Conservation (phyloP, 2,797 vertebrate species). For the Poecile montanus region DNA sequence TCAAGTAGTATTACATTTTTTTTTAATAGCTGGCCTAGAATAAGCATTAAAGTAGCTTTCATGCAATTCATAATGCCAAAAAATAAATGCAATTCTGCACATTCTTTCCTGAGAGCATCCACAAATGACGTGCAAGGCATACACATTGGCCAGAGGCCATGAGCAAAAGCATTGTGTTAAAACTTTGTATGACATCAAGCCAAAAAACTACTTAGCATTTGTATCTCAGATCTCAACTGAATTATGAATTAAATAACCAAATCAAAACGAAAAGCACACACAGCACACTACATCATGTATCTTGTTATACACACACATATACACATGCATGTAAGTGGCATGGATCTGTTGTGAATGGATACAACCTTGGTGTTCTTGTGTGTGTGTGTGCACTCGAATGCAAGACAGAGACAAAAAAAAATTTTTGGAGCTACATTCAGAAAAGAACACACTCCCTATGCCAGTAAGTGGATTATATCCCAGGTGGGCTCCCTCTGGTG, state of each 20-base stretch:
- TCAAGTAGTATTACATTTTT: slow-evolving; percentile 71
- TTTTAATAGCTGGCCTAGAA: slow-evolving; percentile 65
- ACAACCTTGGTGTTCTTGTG: background rate
- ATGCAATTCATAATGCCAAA: slow-evolving; percentile 70
- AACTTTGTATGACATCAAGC: slow-evolving; percentile 59
- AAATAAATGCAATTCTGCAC: slow-evolving; percentile 75
- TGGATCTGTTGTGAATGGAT: background rate
- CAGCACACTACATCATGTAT: background rate
- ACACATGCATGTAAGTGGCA: background rate
- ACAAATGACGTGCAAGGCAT: slow-evolving; percentile 65
- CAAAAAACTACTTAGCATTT: slow-evolving; percentile 73
- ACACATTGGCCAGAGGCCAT: slow-evolving; percentile 54
- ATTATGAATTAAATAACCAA: slow-evolving; percentile 66
- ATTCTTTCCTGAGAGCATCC: slow-evolving; percentile 76
- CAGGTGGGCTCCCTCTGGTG: slow-evolving; percentile 58
- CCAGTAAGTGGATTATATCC: background rate
- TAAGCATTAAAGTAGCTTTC: slow-evolving; percentile 73
- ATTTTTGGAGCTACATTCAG: background rate
- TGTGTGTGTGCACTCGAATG: background rate
- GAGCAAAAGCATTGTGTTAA: slow-evolving; percentile 68
- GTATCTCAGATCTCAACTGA: slow-evolving; percentile 58
- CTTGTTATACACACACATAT: background rate
- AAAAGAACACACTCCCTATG: background rate
- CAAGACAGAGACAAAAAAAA: background rate
- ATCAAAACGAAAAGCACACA: slow-evolving; percentile 53